These are phyloP conservation scores for Ibycter americanus DNA, from an alignment of 2,797 vertebrate species.

Conservation along the genomic window DNA sequence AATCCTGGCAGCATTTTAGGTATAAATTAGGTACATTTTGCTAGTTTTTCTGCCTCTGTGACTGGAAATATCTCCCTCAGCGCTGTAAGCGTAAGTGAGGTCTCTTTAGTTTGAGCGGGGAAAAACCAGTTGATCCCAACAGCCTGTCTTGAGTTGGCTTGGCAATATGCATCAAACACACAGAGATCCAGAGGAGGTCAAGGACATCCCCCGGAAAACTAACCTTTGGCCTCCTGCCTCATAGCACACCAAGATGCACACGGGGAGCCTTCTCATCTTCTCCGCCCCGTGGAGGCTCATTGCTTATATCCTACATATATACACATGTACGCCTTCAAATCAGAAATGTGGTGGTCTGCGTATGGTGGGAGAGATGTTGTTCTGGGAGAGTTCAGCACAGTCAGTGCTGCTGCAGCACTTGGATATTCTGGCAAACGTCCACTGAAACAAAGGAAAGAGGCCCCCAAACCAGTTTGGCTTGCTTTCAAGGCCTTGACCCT, in stretches of 20 bases:
- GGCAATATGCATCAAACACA: background rate
- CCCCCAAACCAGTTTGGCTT: background rate
- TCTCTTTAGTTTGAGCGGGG: background rate
- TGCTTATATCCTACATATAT: background rate
- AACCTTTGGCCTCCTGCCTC: background rate
- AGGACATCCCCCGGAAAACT: background rate
- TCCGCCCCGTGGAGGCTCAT: background rate
- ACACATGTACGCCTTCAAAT: background rate
- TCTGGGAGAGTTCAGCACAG: constrained; percentile 3
- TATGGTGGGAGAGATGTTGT: background rate
- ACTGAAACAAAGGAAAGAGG: constrained; percentile 39
- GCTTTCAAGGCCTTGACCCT: constrained; percentile 24
- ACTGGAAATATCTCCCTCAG: background rate
- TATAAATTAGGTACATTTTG: background rate
- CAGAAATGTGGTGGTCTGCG: background rate
- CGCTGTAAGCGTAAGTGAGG: background rate
- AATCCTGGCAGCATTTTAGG: background rate
- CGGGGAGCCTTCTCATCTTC: background rate
- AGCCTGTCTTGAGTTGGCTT: background rate
- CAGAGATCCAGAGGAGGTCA: background rate
- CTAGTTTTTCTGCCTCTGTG: background rate
- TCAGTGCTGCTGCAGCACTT: background rate
- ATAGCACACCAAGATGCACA: background rate
- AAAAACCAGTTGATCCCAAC: background rate
- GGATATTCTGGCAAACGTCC: background rate